These are phyloP conservation scores for Platichthys flesus DNA, from an alignment of 2,113 vertebrate species.

Conservation along the genomic window DNA sequence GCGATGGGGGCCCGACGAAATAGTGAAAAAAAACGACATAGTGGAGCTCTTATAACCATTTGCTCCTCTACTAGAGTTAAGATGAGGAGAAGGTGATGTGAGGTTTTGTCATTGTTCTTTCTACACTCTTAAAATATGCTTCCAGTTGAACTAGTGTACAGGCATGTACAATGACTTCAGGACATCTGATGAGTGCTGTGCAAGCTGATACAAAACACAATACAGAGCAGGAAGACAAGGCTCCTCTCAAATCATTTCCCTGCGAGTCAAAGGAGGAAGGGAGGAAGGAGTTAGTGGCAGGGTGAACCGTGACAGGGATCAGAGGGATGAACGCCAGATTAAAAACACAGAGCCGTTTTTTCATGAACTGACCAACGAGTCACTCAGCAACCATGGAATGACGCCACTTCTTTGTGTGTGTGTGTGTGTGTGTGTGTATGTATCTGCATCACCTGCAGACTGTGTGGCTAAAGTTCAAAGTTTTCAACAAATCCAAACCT, in stretches of 20 bases:
- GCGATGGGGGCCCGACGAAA: no score
- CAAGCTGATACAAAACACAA: conserved; percentile 7
- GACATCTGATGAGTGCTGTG: neutral
- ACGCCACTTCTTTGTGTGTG: neutral
- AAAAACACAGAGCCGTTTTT: conserved; percentile 15
- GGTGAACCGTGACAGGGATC: neutral
- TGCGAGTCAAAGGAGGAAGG: conserved; percentile 8
- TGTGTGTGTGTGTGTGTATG: neutral
- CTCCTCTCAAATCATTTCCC: conserved; percentile 3
- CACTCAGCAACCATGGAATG: neutral
- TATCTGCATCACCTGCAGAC: conserved; percentile 3
- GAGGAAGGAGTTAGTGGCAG: neutral
- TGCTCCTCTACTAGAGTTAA: no score
- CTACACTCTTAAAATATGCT: neutral
- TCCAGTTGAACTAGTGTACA: conserved; percentile 2
- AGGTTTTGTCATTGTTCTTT: no score
- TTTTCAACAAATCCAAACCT: conserved; percentile 25
- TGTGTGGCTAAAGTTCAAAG: conserved; percentile 21
- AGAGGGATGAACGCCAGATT: neutral
- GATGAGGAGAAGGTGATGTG: no score
- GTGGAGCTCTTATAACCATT: no score
- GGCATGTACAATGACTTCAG: neutral
- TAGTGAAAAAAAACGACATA: no score
- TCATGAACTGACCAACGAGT: neutral
- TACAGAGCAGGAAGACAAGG: neutral